These are phyloP conservation scores for Ctenochaetus hawaiiensis DNA, from an alignment of 2,797 vertebrate genomes.

Conservation along the genomic window DNA sequence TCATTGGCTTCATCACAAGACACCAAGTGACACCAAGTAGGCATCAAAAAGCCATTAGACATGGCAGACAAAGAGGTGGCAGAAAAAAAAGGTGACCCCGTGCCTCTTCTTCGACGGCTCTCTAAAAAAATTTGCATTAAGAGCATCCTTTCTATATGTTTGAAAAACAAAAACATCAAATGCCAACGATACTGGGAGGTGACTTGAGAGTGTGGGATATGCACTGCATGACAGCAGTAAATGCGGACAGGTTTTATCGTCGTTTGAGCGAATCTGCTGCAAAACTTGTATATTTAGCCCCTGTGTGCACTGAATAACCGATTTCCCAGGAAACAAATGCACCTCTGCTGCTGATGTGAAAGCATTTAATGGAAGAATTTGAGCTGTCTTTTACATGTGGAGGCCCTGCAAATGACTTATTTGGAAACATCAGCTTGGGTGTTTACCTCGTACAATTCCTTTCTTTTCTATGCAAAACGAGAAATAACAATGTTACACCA, in stretches of 20 bases:
- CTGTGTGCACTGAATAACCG: conserved; percentile 38
- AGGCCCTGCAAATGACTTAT: conserved; percentile 37
- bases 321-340: conserved; percentile 35
- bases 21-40: conserved; percentile 59
- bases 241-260: conserved; percentile 44
- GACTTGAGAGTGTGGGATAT: conserved; percentile 53
- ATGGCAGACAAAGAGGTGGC: conserved; percentile 51
- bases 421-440: conserved; percentile 34
- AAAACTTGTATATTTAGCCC: conserved; percentile 41
- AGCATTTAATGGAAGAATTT: conserved; percentile 56
- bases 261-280: conserved; percentile 20
- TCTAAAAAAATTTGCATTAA: conserved; percentile 45
- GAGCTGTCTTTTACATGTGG: conserved; percentile 35
- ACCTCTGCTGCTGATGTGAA: conserved; percentile 38
- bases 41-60: conserved; percentile 74
- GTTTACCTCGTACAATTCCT: conserved; percentile 51
- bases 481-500: conserved; percentile 64
- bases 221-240: conserved; percentile 29
- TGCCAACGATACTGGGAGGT: conserved; percentile 63
- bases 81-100: conserved; percentile 58
- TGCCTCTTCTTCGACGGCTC: conserved; percentile 32
- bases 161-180: conserved; percentile 52
- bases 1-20: conserved; percentile 69
- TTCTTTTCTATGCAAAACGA: conserved; percentile 44
- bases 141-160: conserved; percentile 44